These are phyloP conservation scores for Gambusia yucatana DNA, from an alignment of 2,797 vertebrate species.

Conservation along the genomic window DNA sequence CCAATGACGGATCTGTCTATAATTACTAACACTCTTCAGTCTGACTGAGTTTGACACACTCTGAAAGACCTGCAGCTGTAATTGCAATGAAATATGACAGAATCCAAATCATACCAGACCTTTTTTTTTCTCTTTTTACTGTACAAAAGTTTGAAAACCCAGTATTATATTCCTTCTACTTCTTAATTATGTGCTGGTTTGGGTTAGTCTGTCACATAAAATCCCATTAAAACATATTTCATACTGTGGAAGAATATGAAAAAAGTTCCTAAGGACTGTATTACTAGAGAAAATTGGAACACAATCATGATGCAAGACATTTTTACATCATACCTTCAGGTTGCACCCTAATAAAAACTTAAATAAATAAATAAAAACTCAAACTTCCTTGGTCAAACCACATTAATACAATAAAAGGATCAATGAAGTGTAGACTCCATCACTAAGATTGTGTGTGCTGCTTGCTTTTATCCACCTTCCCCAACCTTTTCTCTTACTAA, in stretches of 20 bases:
- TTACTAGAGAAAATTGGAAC: background rate
- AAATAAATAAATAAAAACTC: background rate
- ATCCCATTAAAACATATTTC: background rate
- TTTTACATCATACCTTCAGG: background rate
- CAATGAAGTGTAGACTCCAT: background rate
- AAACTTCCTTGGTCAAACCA: background rate
- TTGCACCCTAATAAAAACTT: background rate
- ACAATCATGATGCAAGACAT: background rate
- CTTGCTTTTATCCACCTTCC: background rate
- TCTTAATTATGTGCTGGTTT: background rate
- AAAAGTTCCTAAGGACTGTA: background rate
- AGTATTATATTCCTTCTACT: background rate
- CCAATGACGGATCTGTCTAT: background rate
- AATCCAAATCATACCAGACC: too few species aligned
- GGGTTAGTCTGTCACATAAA: background rate
- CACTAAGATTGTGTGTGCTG: background rate
- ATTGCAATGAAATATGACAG: background rate
- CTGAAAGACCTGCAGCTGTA: background rate
- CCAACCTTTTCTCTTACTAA: background rate
- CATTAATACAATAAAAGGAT: background rate
- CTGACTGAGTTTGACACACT: background rate
- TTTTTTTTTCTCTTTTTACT: background rate
- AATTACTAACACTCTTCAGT: background rate
- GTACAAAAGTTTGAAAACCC: background rate
- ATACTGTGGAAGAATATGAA: background rate